Percentiles rank a stretch among this genome's conserved stretches.
Conservation (phyloP, 1,140 invertebrate genomes). For the Plectrocnemia conspersa region DNA sequence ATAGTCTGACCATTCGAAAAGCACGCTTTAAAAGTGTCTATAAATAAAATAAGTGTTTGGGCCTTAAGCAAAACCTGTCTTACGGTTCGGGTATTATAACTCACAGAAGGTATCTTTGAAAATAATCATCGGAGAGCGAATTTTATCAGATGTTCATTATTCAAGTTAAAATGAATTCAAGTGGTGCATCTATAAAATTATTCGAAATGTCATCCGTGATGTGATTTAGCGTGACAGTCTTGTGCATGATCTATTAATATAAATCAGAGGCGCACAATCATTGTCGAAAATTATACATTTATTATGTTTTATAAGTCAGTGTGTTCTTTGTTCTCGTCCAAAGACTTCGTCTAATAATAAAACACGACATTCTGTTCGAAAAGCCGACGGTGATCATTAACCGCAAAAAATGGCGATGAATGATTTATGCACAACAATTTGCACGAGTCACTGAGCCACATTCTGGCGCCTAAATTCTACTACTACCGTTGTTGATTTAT, state of each 20-base stretch:
- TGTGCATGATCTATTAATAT: too few species aligned
- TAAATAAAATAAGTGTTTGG: conserved; percentile 14
- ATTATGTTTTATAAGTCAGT: too few species aligned
- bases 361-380: neutral
- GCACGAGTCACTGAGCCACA: conserved; percentile 8
- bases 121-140: neutral
- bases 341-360: too few species aligned
- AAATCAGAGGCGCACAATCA: too few species aligned
- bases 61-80: conserved; percentile 18
- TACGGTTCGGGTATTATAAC: conserved; percentile 5
- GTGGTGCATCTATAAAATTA: neutral
- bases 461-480: conserved; percentile 8
- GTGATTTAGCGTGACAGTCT: neutral
- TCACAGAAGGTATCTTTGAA: neutral
- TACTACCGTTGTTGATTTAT: conserved; percentile 3
- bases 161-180: neutral
- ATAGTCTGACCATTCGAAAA: neutral
- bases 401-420: conserved; percentile 4
- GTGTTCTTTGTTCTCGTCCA: too few species aligned
- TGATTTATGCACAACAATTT: conserved; percentile 11
- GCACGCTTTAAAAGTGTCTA: conserved; percentile 14
- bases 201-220: neutral
- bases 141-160: neutral
- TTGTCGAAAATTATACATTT: too few species aligned
- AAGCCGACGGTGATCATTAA: conserved; percentile 4